Base-by-base conservation (phyloP, 2,113 vertebrate species). In the Piaya cayana region DNA sequence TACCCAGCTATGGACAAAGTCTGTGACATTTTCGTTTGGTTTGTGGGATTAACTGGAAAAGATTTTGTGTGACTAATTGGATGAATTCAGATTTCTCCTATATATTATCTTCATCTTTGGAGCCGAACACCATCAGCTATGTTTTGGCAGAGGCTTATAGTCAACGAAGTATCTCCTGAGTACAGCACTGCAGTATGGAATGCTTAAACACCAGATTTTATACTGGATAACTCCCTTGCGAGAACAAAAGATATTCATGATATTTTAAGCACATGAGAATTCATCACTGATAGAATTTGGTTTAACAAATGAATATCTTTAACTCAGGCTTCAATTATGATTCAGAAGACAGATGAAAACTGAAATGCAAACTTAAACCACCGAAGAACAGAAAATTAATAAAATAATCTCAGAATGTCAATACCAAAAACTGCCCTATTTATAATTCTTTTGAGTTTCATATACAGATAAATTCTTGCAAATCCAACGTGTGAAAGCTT, bases 51-150 rank as follows among this genome's bases (percentile, higher is more conserved):
- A 95, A 86, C 49, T 36, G 29, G 27, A 79, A 49, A 87, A 95
- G 67, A 80, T 76, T 82, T 55, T 65, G 27, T 39, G 70, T 90
- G 91, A 97, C 52, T 95, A 95, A 96, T 39, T 81, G 83, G 55
- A 81, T 94, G 82, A 88, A 95, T 94, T 80, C 89, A 56, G 74
- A 91, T 90, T 85, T 86, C 65, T 75, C 32, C 74, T 56, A 65
- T 32, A 78, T 32, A 89, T 53, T 42, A 43, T 71, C n/a, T 60
- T 60, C 67, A 55, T 42, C 92, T 95, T 50, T 74, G 78, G 82
- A 92, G 75, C 16, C 1, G 16, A 90, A 89, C 19, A 80, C 7
- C 59, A 82, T n/a, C 45, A 85, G 7, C 90, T 93, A 55, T 81
- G 52, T 82, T 94, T 82, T 69, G 89, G 91, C 50, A 65, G 60